Base-by-base conservation (phyloP, 1,140 invertebrate genomes). In the Aphis craccivora region DNA sequence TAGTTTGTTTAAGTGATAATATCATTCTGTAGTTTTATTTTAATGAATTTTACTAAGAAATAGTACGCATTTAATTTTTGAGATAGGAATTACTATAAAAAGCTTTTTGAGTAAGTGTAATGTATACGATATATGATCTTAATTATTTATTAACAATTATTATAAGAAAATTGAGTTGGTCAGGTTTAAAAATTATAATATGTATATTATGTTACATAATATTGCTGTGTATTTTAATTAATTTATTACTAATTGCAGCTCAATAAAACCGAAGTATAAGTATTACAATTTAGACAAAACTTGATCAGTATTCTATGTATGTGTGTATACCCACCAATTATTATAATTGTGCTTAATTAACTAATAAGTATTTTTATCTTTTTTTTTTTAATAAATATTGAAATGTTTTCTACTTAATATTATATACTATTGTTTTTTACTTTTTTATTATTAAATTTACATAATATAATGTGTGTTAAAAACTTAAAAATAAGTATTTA, bases 281-380 rank as follows among this genome's bases (percentile, higher is more conserved):
- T 48, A 30, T 48, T 48, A n/a, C 5, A n/a, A 51, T 87, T 87
- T 87, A 48, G 48, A 87, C 0, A 35, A n/a, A 48, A 48, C 43
- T 87, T 48, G 30, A 86, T n/a, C 45, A 48, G 25, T 48, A 87
- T n/a, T 48, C 4, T 67, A 67, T 87, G 20, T n/a, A 7, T 87
- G 2, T 87, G 18, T 87, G 35, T 87, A n/a, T n/a, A n/a, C n/a
- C n/a, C n/a, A 87, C 30, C 43, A 87, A 87, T 40, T 37, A 37
- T 81, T 87, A n/a, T 22, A 48, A n/a, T 87, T 87, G 43, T 87
- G 43, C 25, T 86, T 86, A 86, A 30, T 83, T n/a, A 67, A n/a
- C 1, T 67, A n/a, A 67, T n/a, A 67, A 1, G 30, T 25, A 67
- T 30, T 60, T 60, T 60, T 45, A 45, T 45, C 1, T 48, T 14